Percentiles rank a stretch among this genome's conserved stretches.
phyloP scores from a whole-genome alignment of 2,113 vertebrate genomes.

The Lampris megalopsis region DNA sequence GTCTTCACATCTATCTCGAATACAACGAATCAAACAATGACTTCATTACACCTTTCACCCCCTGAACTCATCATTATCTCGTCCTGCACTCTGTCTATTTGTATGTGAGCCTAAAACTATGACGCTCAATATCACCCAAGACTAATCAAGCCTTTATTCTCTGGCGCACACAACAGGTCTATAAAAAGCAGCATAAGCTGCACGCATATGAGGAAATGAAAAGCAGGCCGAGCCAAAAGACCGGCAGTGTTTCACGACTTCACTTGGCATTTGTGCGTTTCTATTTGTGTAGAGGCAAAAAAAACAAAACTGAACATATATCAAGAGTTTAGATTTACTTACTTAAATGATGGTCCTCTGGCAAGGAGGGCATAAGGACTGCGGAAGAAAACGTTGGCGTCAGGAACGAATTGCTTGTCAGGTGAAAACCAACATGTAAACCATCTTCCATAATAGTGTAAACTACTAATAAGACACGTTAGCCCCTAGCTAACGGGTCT shows the following conservation, averaged over 20 bases:
- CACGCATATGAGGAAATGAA: conserved; percentile 70
- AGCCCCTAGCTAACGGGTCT: no score
- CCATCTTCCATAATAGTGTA: no score
- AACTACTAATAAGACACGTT: no score
- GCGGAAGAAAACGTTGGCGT: conserved; percentile 31
- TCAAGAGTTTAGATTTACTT: conserved; percentile 44
- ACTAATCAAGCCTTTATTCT: not conserved
- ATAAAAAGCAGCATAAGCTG: not conserved
- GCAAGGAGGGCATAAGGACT: conserved; percentile 81
- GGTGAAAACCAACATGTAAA: no score
- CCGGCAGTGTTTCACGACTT: conserved; percentile 9
- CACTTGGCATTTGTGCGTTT: not conserved
- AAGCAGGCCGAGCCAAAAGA: conserved; percentile 13
- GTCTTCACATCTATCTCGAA: no score
- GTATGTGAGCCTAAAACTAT: no score
- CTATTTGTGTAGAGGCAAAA: conserved; percentile 28
- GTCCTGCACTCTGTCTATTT: no score
- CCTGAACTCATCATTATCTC: no score
- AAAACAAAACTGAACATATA: not conserved
- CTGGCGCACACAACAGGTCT: not conserved
- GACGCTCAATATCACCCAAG: no score
- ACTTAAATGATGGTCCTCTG: conserved; percentile 73
- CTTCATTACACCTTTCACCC: no score
- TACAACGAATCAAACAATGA: no score
- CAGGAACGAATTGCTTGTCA: no score